phyloP scores from a whole-genome alignment of 2,113 vertebrate genomes.

The Peromyscus maniculatus region DNA sequence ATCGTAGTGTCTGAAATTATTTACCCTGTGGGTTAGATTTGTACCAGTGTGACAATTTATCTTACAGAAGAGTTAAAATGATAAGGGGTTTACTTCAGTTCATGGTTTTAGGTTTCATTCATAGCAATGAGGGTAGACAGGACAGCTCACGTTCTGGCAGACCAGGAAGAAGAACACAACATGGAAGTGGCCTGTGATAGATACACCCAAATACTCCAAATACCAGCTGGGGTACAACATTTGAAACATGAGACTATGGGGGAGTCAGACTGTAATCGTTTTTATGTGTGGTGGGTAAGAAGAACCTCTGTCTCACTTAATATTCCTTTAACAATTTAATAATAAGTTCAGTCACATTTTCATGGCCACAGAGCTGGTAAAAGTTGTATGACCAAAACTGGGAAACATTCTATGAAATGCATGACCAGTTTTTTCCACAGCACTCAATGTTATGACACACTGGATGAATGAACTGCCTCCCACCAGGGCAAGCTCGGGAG shows the following conservation, averaged over 20 bases:
- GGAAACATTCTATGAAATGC: not conserved
- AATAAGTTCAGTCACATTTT: not conserved
- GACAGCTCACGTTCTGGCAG: not conserved
- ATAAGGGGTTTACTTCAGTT: not conserved
- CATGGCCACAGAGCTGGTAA: not conserved
- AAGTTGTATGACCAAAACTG: not conserved
- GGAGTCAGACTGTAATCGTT: not conserved
- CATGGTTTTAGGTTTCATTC: not conserved
- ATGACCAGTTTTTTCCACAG: not conserved
- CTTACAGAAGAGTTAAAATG: not conserved
- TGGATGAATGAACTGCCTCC: not conserved
- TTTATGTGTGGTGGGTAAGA: not conserved
- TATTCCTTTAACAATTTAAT: not conserved
- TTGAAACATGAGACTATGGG: not conserved
- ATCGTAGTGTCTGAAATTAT: rapidly evolving
- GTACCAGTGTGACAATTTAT: not conserved
- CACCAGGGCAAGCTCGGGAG: not conserved
- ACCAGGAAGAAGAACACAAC: not conserved
- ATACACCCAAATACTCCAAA: not conserved
- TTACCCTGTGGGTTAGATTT: too few species aligned
- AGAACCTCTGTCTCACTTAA: not conserved
- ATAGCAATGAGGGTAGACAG: not conserved
- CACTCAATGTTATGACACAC: not conserved
- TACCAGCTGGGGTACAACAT: not conserved
- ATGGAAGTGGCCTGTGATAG: not conserved